Base-by-base conservation (phyloP, 2,888 invertebrate genomes). In the Tineola bisselliella region DNA sequence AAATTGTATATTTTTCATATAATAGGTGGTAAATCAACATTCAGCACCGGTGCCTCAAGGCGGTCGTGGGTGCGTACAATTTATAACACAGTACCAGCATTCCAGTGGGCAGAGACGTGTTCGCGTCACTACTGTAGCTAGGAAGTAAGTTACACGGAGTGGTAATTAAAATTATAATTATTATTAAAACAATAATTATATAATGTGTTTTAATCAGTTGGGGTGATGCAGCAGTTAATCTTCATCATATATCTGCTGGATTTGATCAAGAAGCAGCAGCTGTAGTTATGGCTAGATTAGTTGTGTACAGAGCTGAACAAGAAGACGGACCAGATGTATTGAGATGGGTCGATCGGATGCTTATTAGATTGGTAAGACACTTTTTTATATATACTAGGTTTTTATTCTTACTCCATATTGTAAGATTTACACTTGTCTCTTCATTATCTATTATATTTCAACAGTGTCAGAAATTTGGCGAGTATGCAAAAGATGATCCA, bases 221-320 rank as follows among this genome's bases (percentile, higher is more conserved):
- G 99, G 97, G 97, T 10, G 99, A 99, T 81, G 96, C 97, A 13
- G 91, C 93, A 0, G 91, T 92, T 2, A 96, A 95, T 75, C 88
- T 96, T 64, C 95, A 94, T 74, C 96, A 97, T 76, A 94, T 98
- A 62, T 91, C 96, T 68, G 95, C 96, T 43, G 97, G 98, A 1
- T 98, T 98, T 82, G 98, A 99, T 87, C 98, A 99, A 87, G 99
- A 99, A 82, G 95, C 98, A 12, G 96, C 98, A 0, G 98, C 99
- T 0, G 99, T 99, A 61, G 88, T 98, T 60, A 98, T 99, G 97
- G 95, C 97, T 0, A 90, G 99, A 19, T 92, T 98, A 77, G 99
- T 98, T 12, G 97, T 98, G 30, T 98, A 96, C 87, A 90, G 97
- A 69, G 98, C 99, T 0, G 97, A 98, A 79, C 93, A 93, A 11